Evolutionary conservation across 2,888 invertebrate genomes (phyloP).

Genomic region (Rhorus exstirpatorius): DNA sequence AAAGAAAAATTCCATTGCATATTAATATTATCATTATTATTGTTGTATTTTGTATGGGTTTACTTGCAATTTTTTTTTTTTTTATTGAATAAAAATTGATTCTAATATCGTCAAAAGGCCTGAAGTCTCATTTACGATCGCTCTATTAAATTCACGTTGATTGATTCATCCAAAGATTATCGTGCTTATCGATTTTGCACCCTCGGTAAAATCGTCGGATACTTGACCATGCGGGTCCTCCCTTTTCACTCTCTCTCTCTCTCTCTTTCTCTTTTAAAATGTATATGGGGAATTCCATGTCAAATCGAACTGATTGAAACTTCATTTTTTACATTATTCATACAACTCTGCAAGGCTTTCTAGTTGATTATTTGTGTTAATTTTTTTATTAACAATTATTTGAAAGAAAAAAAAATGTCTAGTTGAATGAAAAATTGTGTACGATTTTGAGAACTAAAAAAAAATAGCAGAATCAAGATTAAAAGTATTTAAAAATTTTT

Average conservation of each 20-base stretch:
- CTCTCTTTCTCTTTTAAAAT: no score
- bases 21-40: neutral
- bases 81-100: conserved; percentile 8
- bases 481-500: no score
- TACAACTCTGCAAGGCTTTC: no score
- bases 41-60: neutral
- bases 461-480: no score
- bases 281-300: neutral
- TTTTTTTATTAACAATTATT: no score
- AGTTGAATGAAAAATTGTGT: no score
- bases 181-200: conserved; percentile 30
- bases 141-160: neutral
- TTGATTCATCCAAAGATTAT: conserved; percentile 15
- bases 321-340: neutral
- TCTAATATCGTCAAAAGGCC: neutral
- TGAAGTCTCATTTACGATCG: neutral
- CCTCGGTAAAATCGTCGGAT: neutral
- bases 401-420: no score
- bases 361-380: no score
- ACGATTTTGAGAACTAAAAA: no score
- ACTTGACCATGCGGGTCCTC: neutral
- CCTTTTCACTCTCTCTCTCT: neutral
- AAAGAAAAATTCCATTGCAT: neutral
- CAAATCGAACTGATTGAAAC: no score
- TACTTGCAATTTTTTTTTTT: neutral